Evolutionary conservation across 2,113 vertebrate genomes (phyloP), one percentile per base, ranked within the genome.

Genomic region (Cichladusa arquata): DNA sequence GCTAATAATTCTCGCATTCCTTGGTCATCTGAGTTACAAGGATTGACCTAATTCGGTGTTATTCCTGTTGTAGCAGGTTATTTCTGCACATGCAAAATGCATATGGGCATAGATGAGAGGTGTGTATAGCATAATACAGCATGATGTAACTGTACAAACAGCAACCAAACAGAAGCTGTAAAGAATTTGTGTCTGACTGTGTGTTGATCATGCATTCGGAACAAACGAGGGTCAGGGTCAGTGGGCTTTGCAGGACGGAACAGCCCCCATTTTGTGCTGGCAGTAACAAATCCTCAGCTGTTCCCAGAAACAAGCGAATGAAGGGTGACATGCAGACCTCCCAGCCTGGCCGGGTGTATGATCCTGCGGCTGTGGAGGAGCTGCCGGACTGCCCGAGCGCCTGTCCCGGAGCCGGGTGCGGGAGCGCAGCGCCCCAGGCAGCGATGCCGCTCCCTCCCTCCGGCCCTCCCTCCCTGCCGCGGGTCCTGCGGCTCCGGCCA

Each of bases 191-290:
- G 67, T 9, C 29, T 13, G n/a, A 2, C 25, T 19, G 31, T 2
- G 3, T 11, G 4, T 2, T 2, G 60, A 15, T 11, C 38, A 26
- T 0, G 44, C 47, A n/a, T 13, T 19, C 40, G 1, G 11, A n/a
- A 19, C 0, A 4, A 34, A 7, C 0, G 4, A 15, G 10, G 29
- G 3, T 7, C 45, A 2, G 17, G 2, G 3, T 8, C 51, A 11
- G 24, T 3, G 44, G 40, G 19, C 40, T 81, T 33, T 5, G 12
- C 54, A 16, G 34, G 16, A 3, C 2, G 2, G 19, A 72, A 5
- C 22, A 18, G 34, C 44, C 48, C 54, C 1, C 31, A 3, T 24
- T 36, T 53, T 13, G 48, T 4, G 23, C 29, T 3, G 33, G 8
- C 64, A 33, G 3, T 16, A 29, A 33, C 29, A n/a, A 38, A 64